Evolutionary conservation across 1,140 invertebrate species (phyloP), one percentile per base, ranked within the genome.

Genomic region (Drosophila truncata): DNA sequence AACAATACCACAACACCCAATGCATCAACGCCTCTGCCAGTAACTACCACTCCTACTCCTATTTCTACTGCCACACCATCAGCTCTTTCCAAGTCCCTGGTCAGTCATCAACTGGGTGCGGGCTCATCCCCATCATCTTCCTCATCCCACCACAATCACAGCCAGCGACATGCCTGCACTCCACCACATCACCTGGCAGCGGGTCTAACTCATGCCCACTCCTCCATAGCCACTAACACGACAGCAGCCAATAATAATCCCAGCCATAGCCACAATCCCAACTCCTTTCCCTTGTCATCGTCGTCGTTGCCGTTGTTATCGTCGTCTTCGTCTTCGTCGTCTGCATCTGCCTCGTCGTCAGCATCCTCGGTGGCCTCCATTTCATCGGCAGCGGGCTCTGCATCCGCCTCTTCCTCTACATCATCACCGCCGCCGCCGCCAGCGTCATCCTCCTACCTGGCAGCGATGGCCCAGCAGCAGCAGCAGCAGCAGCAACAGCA

Each of bases 41-140:
- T 92, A 92, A 92, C 91, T 92, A 92, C 90, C 86, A 85, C 90
- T 91, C 76, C 88, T 91, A 78, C 81, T 91, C 82, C 88, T 91
- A 82, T 83, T 75, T 88, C 90, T 76, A 84, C 71, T 84, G 67
- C 81, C 59, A 71, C 66, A 29, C 46, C 23, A 47, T 29, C 58
- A 58, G 16, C 58, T 47, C 41, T 47, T 41, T 62, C 64, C 60
- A 86, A 82, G 60, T 80, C 83, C 61, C 69, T 84, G 78, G 66
- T 67, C n/a, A n/a, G n/a, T 78, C 82, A 85, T 75, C 52, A 49
- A 35, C 27, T 80, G 80, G 83, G 73, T 66, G 66, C 47, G 64
- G 59, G 29, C 60, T 73, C 82, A 78, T 86, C 63, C 55, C 64
- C 37, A 47, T 70, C 35, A 58, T 41, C 72, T 20, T 41, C 54